These are phyloP conservation scores for Candoia aspera DNA, from an alignment of 2,113 vertebrate genomes.

Conservation along the genomic window DNA sequence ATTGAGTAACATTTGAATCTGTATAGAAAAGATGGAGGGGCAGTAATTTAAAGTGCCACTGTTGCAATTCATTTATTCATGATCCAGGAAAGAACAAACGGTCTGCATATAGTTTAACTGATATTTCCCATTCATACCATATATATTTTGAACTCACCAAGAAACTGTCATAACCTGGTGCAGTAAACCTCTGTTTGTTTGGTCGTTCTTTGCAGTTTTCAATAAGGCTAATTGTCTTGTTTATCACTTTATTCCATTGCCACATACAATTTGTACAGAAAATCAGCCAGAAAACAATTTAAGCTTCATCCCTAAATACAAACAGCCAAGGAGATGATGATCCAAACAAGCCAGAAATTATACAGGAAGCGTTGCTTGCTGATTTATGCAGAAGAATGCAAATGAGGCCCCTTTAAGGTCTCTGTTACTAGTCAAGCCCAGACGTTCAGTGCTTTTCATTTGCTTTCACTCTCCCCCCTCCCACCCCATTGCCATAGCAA, in stretches of 20 bases:
- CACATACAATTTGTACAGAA: constrained; percentile 1
- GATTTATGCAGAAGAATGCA: constrained; percentile 63
- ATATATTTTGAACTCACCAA: constrained; percentile 38
- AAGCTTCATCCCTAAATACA: neutral
- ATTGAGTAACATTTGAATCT: too few species aligned
- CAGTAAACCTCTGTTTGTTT: constrained; percentile 25
- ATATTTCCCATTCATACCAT: constrained; percentile 38
- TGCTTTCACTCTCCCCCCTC: constrained; percentile 18
- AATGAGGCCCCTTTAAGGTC: constrained; percentile 55
- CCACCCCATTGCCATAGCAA: constrained; percentile 59
- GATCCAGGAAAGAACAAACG: neutral
- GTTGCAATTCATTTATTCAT: neutral
- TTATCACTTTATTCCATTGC: neutral
- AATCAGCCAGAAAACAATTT: neutral
- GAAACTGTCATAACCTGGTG: constrained; percentile 38
- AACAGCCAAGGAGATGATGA: constrained; percentile 36
- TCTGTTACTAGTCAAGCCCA: constrained; percentile 51
- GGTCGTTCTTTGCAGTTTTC: constrained; percentile 7
- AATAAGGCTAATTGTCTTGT: constrained; percentile 19
- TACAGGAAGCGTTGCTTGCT: constrained; percentile 59
- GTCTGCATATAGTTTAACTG: constrained; percentile 21
- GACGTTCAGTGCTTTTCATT: constrained; percentile 59
- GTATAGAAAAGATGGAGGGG: too few species aligned
- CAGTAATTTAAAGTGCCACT: neutral
- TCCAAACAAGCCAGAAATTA: constrained; percentile 52